Conservation (phyloP, 1,140 invertebrate species). For the Platorchestia sp. region DNA sequence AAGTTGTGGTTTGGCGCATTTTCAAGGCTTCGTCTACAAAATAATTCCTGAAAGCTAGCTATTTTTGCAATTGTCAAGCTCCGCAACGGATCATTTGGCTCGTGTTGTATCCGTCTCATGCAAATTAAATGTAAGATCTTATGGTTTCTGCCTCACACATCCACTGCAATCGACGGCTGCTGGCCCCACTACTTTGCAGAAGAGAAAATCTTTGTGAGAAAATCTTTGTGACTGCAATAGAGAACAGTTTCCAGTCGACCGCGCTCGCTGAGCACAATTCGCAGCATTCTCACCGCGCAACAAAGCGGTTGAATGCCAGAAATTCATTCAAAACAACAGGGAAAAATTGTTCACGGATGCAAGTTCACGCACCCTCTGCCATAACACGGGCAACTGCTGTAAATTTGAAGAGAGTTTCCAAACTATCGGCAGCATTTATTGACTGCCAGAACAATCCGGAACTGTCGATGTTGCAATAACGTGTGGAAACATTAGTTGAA, state of each 20-base stretch:
- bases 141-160: neutral
- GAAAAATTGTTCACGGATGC: neutral
- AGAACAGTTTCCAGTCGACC: neutral
- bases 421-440: neutral
- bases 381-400: neutral
- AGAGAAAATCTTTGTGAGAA: neutral
- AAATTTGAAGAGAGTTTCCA: neutral
- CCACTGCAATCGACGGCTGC: neutral
- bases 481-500: neutral
- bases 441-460: neutral
- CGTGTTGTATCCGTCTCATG: too few species aligned
- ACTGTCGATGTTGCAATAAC: neutral
- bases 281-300: neutral
- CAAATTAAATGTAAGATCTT: neutral
- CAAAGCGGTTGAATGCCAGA: neutral
- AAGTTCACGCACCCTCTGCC: neutral
- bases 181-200: neutral
- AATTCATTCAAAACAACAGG: neutral
- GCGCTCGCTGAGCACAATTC: neutral
- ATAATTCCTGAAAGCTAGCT: too few species aligned
- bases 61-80: neutral
- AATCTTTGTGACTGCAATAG: neutral
- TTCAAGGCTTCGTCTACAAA: neutral
- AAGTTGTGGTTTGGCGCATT: neutral
- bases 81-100: neutral